Base-by-base conservation (phyloP, 2,888 invertebrate species). In the Xylophagus ater region DNA sequence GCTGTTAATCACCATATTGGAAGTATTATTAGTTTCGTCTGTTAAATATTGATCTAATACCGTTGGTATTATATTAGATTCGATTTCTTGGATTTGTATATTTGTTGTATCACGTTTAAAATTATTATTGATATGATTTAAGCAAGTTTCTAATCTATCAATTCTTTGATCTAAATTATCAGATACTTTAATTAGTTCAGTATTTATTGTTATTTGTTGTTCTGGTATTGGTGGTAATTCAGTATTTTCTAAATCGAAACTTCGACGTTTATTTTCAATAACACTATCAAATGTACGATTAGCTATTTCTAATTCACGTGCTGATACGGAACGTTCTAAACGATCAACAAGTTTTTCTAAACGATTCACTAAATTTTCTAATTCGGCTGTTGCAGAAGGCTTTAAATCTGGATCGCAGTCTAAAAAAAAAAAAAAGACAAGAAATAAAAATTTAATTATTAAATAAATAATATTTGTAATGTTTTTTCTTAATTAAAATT, bases 341-440 rank as follows among this genome's bases (percentile, higher is more conserved):
- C 82, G 76, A 49, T 72, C 72, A 9, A 83, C 80, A 44, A 84
- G 78, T 49, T 72, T 73, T 65, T 86, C 86, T 54, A 86, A 61
- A 32, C 86, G 78, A 53, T 73, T 74, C 49, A 82, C 77, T 56
- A 84, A 65, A 46, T 73, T 70, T 57, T 81, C 79, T 49, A 84
- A 68, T 55, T 81, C 74, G 39, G 66, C 68, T 25, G 71, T 68
- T 44, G 72, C 68, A 47, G 66, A 62, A 43, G 66, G 62, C 51
- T 65, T 58, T 35, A 65, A 55, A 46, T 73, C 70, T 43, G 59
- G 59, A 57, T 73, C 73, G 51, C 59, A 65, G 48, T 69, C 72
- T 72, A 55, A 23, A 42, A 43, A 46, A 9, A 29, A 35, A 31
- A 21, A 30, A 28, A 26, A 33, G 14, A 15, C 23, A 32, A 34